A percentile compares a stretch with the other conserved stretches of the same genome.
Evolutionary conservation across 2,888 invertebrate genomes (phyloP).

Genomic region (Drosophila acutilabella): DNA sequence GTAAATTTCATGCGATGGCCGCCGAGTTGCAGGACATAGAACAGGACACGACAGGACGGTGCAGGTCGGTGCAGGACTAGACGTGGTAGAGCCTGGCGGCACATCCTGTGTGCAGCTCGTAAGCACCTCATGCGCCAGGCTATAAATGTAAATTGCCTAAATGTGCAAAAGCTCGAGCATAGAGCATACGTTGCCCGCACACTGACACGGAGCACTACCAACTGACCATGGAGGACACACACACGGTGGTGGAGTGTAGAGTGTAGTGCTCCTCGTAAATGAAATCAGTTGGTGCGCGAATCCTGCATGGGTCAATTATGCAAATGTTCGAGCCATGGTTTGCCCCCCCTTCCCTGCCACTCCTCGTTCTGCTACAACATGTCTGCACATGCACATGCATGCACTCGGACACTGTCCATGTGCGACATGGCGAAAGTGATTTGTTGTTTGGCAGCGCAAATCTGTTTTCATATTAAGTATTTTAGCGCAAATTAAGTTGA

Average conservation of each 20-base stretch:
- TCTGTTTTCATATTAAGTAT: conserved; percentile 79
- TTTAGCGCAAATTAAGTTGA: conserved; percentile 76
- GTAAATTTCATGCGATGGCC: conserved; percentile 70
- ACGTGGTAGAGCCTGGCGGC: conserved; percentile 61
- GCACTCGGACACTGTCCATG: conserved; percentile 39
- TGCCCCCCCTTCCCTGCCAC: neutral
- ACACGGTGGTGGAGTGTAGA: neutral
- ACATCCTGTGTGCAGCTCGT: conserved; percentile 80
- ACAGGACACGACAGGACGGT: neutral
- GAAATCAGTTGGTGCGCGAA: conserved; percentile 82
- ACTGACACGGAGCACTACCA: conserved; percentile 30
- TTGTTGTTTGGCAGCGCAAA: conserved; percentile 78
- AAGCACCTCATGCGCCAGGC: conserved; percentile 82
- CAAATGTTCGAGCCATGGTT: conserved; percentile 71
- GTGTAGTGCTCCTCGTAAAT: conserved; percentile 67
- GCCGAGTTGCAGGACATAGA: conserved; percentile 14
- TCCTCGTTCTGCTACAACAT: conserved; percentile 19
- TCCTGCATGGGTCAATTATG: conserved; percentile 85
- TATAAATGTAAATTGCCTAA: conserved; percentile 82
- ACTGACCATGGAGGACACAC: no score
- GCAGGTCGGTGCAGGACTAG: conserved; percentile 1
- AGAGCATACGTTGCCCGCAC: conserved; percentile 76
- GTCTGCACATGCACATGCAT: conserved; percentile 33
- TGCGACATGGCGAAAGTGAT: conserved; percentile 75
- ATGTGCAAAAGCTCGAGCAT: conserved; percentile 80